Evolutionary conservation across 2,113 vertebrate genomes (phyloP), one percentile per base, ranked within the genome.

Genomic region (Myiagra hebetior): DNA sequence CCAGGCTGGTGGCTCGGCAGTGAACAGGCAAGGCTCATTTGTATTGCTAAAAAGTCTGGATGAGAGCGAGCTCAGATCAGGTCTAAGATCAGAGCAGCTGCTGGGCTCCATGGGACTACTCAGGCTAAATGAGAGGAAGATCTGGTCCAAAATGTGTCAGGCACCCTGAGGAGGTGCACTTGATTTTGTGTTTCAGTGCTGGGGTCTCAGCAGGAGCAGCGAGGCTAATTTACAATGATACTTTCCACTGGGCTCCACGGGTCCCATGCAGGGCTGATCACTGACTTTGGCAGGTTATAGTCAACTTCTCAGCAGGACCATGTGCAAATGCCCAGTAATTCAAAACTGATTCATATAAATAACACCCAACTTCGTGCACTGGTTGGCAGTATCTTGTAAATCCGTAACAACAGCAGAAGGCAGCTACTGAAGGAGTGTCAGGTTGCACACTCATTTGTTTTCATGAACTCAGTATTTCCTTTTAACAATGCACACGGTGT

Each of bases 371-470:
- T 83, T 77, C 56, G 62, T 59, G 78, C 85, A 42, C 81, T 2
- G 3, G 28, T 62, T 92, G 82, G 47, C 81, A 92, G 2, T 41
- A 31, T 72, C 79, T 91, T 95, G 57, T 78, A 76, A 93, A 85
- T 89, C 77, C 39, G 1, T 74, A 88, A 63, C 5, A 17, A 67
- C 63, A 89, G 83, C 78, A 95, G 83, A 91, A 93, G n/a, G 70
- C 91, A 83, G 82, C 92, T 92, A 92, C 79, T 62, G 86, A 79
- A 83, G 52, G 64, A 63, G 90, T 93, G 82, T 96, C 93, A 52
- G 57, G 78, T 79, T 96, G 94, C 73, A 76, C 42, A 67, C 74
- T 84, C 60, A 44, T 95, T 92, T 93, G 79, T 96, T 89, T 95
- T 97, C 49, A n/a, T 73, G 68, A 72, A 86, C 69, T 91, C 79